phyloP scores from a whole-genome alignment of 2,113 vertebrate genomes.

The Eonycteris spelaea region DNA sequence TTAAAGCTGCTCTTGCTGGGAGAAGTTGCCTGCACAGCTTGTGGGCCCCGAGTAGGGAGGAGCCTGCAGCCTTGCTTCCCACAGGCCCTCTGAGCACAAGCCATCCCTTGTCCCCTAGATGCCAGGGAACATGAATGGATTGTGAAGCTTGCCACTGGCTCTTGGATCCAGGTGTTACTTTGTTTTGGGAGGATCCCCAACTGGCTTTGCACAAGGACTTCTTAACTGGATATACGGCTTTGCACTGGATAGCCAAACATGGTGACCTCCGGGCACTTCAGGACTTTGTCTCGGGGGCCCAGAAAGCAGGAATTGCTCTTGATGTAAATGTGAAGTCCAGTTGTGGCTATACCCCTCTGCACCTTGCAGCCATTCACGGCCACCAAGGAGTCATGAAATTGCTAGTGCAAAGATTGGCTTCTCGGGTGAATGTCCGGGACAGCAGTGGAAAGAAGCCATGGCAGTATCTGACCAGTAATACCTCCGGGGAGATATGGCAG shows the following conservation, averaged over 20 bases:
- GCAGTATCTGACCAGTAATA: conserved; percentile 87
- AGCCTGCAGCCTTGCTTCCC: background rate
- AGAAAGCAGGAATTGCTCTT: conserved; percentile 81
- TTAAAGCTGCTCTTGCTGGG: background rate
- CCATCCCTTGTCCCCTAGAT: conserved; percentile 84
- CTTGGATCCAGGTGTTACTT: conserved; percentile 86
- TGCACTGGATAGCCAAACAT: conserved; percentile 97
- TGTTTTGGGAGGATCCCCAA: conserved; percentile 89
- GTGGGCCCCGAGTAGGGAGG: background rate
- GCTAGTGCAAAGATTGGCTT: conserved; percentile 89
- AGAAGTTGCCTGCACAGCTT: background rate
- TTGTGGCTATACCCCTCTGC: conserved; percentile 93
- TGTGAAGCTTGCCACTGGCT: conserved; percentile 86
- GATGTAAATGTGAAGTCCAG: conserved; percentile 85
- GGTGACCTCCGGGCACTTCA: conserved; percentile 88
- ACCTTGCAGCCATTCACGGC: conserved; percentile 92
- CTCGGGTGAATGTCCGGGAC: conserved; percentile 87
- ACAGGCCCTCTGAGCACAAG: conserved; percentile 50
- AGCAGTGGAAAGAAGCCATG: conserved; percentile 90
- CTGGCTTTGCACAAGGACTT: conserved; percentile 91
- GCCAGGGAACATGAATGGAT: conserved; percentile 91
- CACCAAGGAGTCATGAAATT: conserved; percentile 87
- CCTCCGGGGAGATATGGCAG: conserved; percentile 85
- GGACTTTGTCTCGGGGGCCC: conserved; percentile 85
- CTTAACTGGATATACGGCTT: conserved; percentile 91